These are phyloP conservation scores for Sphaeridia pumilis DNA, from an alignment of 2,888 invertebrate genomes.

Conservation along the genomic window DNA sequence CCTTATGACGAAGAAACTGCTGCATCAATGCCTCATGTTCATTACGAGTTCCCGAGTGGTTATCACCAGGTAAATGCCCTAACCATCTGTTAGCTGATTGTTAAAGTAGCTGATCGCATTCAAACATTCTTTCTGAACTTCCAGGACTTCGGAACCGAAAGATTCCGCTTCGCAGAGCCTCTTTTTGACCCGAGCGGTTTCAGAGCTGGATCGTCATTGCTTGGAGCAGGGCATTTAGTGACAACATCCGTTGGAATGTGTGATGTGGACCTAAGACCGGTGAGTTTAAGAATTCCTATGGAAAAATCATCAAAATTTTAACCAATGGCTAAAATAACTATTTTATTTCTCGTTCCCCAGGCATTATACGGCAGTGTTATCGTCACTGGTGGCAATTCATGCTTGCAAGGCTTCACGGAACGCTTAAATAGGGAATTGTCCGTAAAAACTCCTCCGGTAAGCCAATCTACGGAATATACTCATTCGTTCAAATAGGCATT, in stretches of 20 bases:
- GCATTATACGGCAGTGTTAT: conserved; percentile 86
- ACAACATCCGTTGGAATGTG: conserved; percentile 88
- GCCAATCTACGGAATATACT: too few species aligned
- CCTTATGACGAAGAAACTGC: conserved; percentile 82
- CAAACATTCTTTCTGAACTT: conserved; percentile 1
- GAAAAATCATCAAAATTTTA: too few species aligned
- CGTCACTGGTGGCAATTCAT: conserved; percentile 86
- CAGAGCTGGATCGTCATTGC: conserved; percentile 59
- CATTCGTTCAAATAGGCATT: too few species aligned
- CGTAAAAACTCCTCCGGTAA: conserved; percentile 68
- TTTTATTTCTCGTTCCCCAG: conserved; percentile 42
- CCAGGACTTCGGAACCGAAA: conserved; percentile 77
- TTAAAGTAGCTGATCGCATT: too few species aligned
- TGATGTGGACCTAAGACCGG: conserved; percentile 93
- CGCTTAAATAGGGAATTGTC: conserved; percentile 76
- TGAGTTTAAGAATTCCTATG: conserved; percentile 41
- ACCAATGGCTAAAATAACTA: too few species aligned
- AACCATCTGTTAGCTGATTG: too few species aligned
- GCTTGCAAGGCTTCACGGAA: conserved; percentile 87
- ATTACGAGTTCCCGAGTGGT: conserved; percentile 96
- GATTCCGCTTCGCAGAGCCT: conserved; percentile 87
- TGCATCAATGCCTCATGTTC: conserved; percentile 74
- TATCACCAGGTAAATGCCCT: conserved; percentile 75
- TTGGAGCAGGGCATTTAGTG: conserved; percentile 77
- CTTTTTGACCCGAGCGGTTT: conserved; percentile 68